Evolutionary conservation across 2,113 vertebrate species (phyloP), one percentile per base, ranked within the genome.

Genomic region (Malaclemys terrapin): DNA sequence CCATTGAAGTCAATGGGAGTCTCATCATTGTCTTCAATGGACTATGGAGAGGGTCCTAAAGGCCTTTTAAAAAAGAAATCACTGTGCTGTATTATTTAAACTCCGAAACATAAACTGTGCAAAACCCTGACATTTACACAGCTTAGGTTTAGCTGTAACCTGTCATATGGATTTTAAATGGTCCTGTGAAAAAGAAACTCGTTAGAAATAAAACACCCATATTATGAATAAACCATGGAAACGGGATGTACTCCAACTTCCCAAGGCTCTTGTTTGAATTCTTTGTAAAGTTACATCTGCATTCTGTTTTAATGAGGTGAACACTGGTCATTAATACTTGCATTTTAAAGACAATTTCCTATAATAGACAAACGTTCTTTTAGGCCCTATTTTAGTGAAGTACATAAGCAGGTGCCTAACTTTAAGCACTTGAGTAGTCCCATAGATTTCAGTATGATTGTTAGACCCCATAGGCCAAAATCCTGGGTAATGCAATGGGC

Each of bases 91-190:
- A 89, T 94, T 82, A 65, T 84, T 75, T 91, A 93, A 94, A 95
- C 93, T 96, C 52, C 76, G 94, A 92, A 94, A 90, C 76, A 52
- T 95, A 95, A 95, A 85, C 92, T 91, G 82, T 91, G 82, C 25
- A 79, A 89, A 95, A 92, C 93, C 59, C 87, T 92, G 95, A 80
- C 89, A 27, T 90, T 92, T 81, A 20, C 10, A 6, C 0, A 0
- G 59, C 72, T 62, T 1, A 50, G 25, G 22, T 42, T 97, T 89
- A n/a, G 22, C 90, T 85, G 31, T 52, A 62, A 56, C 65, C 59
- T 81, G 87, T 95, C 94, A 84, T 80, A 85, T 7, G 52, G 59
- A 85, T 69, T 81, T 52, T 65, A 93, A 88, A 89, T n/a, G n/a
- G 54, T n/a, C 47, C 80, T 91, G 89, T 91, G 84, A 89, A 90